These are phyloP conservation scores for Dendrolimus kikuchii DNA, from an alignment of 1,140 invertebrate species.

Conservation along the genomic window DNA sequence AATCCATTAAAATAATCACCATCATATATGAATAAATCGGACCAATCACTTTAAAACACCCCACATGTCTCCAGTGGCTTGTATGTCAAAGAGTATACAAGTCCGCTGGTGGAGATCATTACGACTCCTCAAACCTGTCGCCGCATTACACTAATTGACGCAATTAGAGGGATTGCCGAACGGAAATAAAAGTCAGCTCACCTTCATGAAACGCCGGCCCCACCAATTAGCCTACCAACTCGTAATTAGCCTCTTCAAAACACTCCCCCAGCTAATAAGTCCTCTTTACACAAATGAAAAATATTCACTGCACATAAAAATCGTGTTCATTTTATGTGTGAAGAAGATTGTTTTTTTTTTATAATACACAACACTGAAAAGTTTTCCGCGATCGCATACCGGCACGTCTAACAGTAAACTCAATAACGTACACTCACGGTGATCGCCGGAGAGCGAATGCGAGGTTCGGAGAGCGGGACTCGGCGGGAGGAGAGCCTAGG, in stretches of 20 bases:
- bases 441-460: constrained; percentile 44
- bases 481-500: constrained; percentile 42
- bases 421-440: constrained; percentile 33
- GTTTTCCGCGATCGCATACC: constrained; percentile 60
- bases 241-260: constrained; percentile 61
- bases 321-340: constrained; percentile 41
- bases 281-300: constrained; percentile 38
- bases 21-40: not conserved
- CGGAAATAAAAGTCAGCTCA: constrained; percentile 70
- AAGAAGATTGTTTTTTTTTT: constrained; percentile 32
- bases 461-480: constrained; percentile 1
- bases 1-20: too few relatives aligned
- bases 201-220: constrained; percentile 70
- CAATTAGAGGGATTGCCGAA: constrained; percentile 71
- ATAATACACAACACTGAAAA: constrained; percentile 50
- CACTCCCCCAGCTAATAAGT: constrained; percentile 43
- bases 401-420: constrained; percentile 4
- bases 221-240: constrained; percentile 64
- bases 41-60: constrained; percentile 19
- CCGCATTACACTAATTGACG: constrained; percentile 71
- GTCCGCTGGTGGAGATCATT: constrained; percentile 50
- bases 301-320: constrained; percentile 47
- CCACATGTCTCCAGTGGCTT: constrained; percentile 24
- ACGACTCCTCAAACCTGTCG: constrained; percentile 67
- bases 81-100: constrained; percentile 47